Conservation (phyloP, 2,797 vertebrate species). For the Hephaestus fuliginosus region DNA sequence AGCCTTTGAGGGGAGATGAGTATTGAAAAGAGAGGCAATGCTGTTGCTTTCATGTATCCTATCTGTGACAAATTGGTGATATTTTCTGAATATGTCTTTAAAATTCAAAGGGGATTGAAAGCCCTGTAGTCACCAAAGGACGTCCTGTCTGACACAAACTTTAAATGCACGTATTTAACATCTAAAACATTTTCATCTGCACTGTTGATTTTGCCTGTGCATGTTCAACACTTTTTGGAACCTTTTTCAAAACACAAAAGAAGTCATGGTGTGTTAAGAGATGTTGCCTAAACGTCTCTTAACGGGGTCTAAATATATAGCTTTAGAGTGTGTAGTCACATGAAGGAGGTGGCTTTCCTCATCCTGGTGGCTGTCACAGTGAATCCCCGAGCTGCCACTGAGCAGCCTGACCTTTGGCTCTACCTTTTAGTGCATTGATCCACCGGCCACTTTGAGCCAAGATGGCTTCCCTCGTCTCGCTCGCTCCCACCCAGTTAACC, state of each 20-base stretch:
- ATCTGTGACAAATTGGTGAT: conserved; percentile 13
- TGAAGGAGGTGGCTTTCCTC: conserved; percentile 29
- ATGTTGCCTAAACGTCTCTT: background rate
- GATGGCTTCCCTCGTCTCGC: conserved; percentile 54
- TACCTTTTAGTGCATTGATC: conserved; percentile 84
- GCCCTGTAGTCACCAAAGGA: background rate
- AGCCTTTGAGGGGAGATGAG: conserved; percentile 39
- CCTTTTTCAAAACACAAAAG: background rate
- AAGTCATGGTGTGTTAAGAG: background rate
- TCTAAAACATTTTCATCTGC: background rate
- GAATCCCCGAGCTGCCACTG: conserved; percentile 74
- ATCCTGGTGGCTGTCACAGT: conserved; percentile 66
- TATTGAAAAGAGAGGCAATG: conserved; percentile 11
- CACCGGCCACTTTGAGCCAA: conserved; percentile 74
- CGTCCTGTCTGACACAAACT: background rate
- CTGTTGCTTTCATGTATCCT: conserved; percentile 14
- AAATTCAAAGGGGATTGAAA: background rate
- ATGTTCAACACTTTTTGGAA: background rate
- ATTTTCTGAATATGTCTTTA: background rate
- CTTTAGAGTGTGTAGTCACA: conserved; percentile 40
- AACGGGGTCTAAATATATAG: conserved; percentile 15
- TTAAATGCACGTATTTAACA: background rate
- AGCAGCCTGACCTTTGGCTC: conserved; percentile 82
- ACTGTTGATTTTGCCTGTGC: background rate
- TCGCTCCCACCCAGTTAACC: conserved; percentile 65